Base-by-base conservation (phyloP, 1,140 invertebrate species). In the Potamilus streckersoni region DNA sequence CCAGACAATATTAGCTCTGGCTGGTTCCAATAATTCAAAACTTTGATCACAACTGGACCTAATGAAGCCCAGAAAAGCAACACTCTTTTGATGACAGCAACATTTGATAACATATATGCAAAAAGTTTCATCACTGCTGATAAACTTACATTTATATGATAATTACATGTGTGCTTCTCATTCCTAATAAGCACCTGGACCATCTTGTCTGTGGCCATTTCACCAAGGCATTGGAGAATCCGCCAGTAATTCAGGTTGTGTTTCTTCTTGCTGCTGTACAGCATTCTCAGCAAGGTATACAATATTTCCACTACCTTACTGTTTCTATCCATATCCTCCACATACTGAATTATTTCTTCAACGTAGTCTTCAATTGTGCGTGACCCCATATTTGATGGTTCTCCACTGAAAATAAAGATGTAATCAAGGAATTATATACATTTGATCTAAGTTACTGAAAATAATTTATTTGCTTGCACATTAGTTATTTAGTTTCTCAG, bases 241-340 rank as follows among this genome's bases (percentile, higher is more conserved):
- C 79, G 76, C 78, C 78, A 82, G 57, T 79, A 82, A 69, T 80
- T 82, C 11, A 80, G 56, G 23, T 71, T 73, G 70, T 82, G 76
- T 64, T 82, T 82, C 13, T 49, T 38, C 64, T 82, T 82, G 2
- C 64, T 58, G 49, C 74, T 82, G 31, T 27, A 17, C 58, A 68
- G 79, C 80, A 82, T 82, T 65, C 73, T 82, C 23, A 74, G 63
- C 38, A 80, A 55, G 1, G 78, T 82, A 19, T 79, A 68, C n/a
- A 69, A 76, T 4, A 73, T 38, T 19, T 69, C 68, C 4, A 61
- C 63, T 6, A 82, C 57, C 38, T 49, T 8, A 62, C 68, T 76
- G 19, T 70, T 17, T 20, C 68, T 79, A 27, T 79, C 73, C 13
- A 55, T 69, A 63, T 80, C 73, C 19, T 72, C 61, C 1, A 73